Percentiles rank a stretch among this genome's conserved stretches.
These are phyloP conservation scores for Xenopus laevis DNA, from an alignment of 2,113 vertebrate species.

Conservation along the genomic window DNA sequence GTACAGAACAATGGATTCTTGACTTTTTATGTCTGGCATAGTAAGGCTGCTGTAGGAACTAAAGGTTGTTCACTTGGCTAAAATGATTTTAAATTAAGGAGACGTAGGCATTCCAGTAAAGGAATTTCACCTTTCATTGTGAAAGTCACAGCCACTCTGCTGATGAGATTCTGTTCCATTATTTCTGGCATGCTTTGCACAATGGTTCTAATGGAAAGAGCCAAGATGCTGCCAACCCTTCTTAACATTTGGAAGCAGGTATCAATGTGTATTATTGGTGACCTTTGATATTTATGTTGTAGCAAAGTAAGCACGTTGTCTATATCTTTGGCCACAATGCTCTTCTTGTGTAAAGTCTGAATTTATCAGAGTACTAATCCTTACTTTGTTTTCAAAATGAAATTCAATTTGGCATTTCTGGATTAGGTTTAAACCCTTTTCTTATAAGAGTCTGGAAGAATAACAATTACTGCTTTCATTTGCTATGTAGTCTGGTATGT, in stretches of 20 bases:
- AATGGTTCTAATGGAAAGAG: constrained; percentile 37
- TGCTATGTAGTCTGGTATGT: too few relatives aligned
- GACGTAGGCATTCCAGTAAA: constrained; percentile 16
- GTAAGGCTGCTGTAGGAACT: neutral
- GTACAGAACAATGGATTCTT: neutral
- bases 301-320: constrained; percentile 33
- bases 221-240: constrained; percentile 36
- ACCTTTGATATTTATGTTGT: constrained; percentile 32
- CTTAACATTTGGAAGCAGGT: constrained; percentile 17
- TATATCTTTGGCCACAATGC: constrained; percentile 23
- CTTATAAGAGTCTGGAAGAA: neutral
- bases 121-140: constrained; percentile 40
- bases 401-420: constrained; percentile 12
- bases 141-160: constrained; percentile 32
- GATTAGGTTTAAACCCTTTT: neutral
- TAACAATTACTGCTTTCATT: too few relatives aligned
- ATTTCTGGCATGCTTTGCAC: constrained; percentile 24
- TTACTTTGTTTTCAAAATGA: constrained; percentile 9
- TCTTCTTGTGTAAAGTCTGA: constrained; percentile 17
- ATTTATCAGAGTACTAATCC: constrained; percentile 14
- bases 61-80: constrained; percentile 8
- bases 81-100: constrained; percentile 3
- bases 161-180: constrained; percentile 36
- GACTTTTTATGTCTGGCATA: neutral
- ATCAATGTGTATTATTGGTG: constrained; percentile 17